Base-by-base conservation (phyloP, 2,113 vertebrate species). In the Lagopus leucura region DNA sequence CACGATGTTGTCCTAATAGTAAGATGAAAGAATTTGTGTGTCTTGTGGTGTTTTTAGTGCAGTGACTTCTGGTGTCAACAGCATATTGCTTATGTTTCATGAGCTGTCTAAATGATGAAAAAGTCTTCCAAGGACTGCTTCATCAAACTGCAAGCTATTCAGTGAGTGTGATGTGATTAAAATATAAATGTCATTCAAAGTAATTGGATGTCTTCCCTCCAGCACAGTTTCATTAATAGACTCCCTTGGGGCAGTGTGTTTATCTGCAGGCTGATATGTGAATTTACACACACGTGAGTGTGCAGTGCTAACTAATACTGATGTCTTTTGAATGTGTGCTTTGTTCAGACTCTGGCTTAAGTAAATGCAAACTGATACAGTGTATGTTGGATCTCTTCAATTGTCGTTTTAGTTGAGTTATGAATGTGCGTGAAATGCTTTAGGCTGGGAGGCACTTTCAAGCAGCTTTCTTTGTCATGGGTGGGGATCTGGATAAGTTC, bases 141-240 rank as follows among this genome's bases (percentile, higher is more conserved):
- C 92, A 77, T 92, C 91, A 88, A 92, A 95, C 86, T 66, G 90
- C 3, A 1, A 94, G 86, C 72, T 96, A 83, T 71, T 92, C 86
- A 66, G 58, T 55, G 83, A 94, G 30, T 30, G 74, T 80, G 91
- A 79, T 94, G 86, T 94, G 93, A 97, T 94, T 96, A 88, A 95
- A 94, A 80, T 82, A 76, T 66, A 92, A 95, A 93, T 94, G 91
- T 82, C 50, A 38, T 86, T 92, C 27, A 54, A 64, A 82, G 76
- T 96, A 95, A 94, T 77, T 92, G 78, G 88, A 42, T 76, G 22
- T 72, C 67, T 82, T 70, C 54, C 91, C 78, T 67, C 20, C 88
- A 82, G 81, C 79, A 90, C 45, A 30, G 54, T 61, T 79, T 95
- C 87, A 79, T 95, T 94, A 97, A 88, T 67, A 80, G 40, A 64